These are phyloP conservation scores for Acanthurus lineatus DNA, from an alignment of 2,797 vertebrate genomes.

Conservation along the genomic window DNA sequence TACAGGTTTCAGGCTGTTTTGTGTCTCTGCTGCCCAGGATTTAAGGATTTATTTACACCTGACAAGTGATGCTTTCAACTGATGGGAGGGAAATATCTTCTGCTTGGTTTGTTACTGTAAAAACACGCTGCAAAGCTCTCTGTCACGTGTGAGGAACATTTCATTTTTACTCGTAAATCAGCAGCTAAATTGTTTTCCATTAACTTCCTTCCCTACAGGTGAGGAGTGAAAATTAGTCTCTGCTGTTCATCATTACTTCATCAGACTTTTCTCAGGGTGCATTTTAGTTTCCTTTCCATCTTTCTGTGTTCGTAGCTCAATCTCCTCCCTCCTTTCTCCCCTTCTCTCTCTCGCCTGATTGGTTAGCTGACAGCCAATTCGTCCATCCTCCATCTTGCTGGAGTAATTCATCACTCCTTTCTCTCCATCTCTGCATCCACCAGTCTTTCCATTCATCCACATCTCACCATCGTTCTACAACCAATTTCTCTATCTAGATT, in stretches of 20 bases:
- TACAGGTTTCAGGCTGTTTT: slow-evolving; percentile 33
- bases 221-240: slow-evolving; percentile 31
- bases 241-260: background rate
- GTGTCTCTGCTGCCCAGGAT: slow-evolving; percentile 25
- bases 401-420: slow-evolving; percentile 56
- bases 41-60: slow-evolving; percentile 58
- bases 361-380: slow-evolving; percentile 54
- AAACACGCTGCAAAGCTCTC: slow-evolving; percentile 16
- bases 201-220: slow-evolving; percentile 26
- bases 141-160: background rate
- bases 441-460: slow-evolving; percentile 35
- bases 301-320: slow-evolving; percentile 8
- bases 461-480: slow-evolving; percentile 36
- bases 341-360: slow-evolving; percentile 53
- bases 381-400: slow-evolving; percentile 38
- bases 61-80: slow-evolving; percentile 40
- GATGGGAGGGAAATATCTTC: slow-evolving; percentile 37
- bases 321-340: slow-evolving; percentile 7
- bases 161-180: slow-evolving; percentile 31
- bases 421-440: slow-evolving; percentile 33
- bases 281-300: slow-evolving; percentile 12
- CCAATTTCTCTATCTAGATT: slow-evolving; percentile 46
- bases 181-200: slow-evolving; percentile 22
- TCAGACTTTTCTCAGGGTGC: slow-evolving; percentile 1
- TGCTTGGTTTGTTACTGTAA: slow-evolving; percentile 33